Conservation (phyloP, 35 echinoderm and acorn worm species). For the Ptychodera flava region DNA sequence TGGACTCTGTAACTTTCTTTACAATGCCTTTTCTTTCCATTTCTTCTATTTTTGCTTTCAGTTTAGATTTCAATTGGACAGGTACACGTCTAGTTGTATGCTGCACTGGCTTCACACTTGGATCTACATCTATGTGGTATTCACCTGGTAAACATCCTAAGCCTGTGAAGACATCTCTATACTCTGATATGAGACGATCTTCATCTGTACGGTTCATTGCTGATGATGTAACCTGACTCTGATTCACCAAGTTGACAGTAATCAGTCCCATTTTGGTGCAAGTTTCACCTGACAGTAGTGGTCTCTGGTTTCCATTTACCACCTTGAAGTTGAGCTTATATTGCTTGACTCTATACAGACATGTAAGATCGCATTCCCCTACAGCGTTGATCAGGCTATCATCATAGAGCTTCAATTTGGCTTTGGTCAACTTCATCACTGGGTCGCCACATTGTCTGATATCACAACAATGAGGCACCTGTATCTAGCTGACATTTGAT, state of each 20-base stretch:
- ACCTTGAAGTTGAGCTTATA: neutral
- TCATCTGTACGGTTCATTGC: neutral
- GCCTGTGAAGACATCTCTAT: neutral
- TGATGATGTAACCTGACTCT: neutral
- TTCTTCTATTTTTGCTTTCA: slow-evolving; percentile 15
- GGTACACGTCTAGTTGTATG: slow-evolving; percentile 8
- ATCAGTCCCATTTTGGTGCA: slow-evolving; percentile 8
- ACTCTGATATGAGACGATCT: neutral
- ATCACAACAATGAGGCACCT: neutral
- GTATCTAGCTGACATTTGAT: neutral
- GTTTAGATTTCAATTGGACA: neutral
- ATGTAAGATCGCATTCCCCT: neutral
- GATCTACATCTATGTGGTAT: slow-evolving; percentile 1
- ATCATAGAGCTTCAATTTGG: neutral
- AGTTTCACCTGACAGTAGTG: neutral
- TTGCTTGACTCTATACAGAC: neutral
- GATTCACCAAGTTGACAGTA: neutral
- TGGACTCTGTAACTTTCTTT: neutral
- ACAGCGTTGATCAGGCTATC: neutral
- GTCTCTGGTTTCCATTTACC: neutral
- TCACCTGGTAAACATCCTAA: slow-evolving; percentile 8
- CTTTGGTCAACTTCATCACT: neutral
- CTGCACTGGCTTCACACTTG: slow-evolving; percentile 4
- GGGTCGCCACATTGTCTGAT: neutral
- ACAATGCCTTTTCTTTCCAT: neutral